These are phyloP conservation scores for Hofmannophila pseudospretella DNA, from an alignment of 2,888 invertebrate genomes.

Conservation along the genomic window DNA sequence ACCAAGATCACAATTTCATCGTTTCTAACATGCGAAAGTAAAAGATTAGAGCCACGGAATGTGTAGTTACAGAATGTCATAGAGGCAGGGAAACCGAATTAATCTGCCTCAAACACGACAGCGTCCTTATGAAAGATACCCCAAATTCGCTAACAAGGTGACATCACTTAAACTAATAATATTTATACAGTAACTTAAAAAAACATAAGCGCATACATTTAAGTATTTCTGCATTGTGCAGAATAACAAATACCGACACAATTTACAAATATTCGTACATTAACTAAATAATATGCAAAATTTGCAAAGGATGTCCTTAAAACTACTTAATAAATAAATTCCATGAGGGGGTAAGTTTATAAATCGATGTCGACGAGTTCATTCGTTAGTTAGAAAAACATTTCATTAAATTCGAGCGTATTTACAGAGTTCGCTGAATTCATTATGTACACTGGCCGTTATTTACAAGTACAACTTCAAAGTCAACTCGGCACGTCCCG, in stretches of 20 bases:
- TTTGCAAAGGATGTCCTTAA: constrained; percentile 50
- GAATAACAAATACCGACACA: constrained; percentile 78
- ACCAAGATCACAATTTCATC: constrained; percentile 73
- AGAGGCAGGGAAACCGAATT: constrained; percentile 21
- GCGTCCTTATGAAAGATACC: constrained; percentile 37
- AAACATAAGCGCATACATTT: constrained; percentile 76
- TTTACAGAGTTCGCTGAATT: constrained; percentile 48
- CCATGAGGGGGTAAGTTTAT: constrained; percentile 39
- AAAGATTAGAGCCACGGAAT: constrained; percentile 63
- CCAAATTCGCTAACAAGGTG: constrained; percentile 53
- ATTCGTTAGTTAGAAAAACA: constrained; percentile 29
- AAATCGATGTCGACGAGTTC: constrained; percentile 40
- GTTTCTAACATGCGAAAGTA: constrained; percentile 34
- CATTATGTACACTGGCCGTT: constrained; percentile 57
- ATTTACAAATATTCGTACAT: constrained; percentile 70
- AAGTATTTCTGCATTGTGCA: constrained; percentile 78
- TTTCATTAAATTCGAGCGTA: constrained; percentile 44
- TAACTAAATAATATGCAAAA: constrained; percentile 59
- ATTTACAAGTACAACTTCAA: constrained; percentile 65
- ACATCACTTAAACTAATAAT: constrained; percentile 21
- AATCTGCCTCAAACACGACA: constrained; percentile 42
- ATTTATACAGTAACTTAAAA: constrained; percentile 62
- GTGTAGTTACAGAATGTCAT: constrained; percentile 44
- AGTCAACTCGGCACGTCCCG: constrained; percentile 51
- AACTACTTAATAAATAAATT: constrained; percentile 71